Conservation (phyloP, 1,140 invertebrate species). For the Dysdera silvatica region DNA sequence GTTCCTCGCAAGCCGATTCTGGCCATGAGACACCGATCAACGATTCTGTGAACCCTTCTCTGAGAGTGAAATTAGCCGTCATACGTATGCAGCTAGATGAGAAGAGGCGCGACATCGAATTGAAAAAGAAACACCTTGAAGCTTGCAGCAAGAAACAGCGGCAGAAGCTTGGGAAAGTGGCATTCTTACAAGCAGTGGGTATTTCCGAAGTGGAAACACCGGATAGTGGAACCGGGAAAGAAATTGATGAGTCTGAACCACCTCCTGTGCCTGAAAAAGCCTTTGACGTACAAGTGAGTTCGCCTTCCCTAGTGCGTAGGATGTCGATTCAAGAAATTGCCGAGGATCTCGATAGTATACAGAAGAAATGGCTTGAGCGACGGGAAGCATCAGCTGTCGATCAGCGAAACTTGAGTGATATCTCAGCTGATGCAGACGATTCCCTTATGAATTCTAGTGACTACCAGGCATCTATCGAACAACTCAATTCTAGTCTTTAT, state of each 20-base stretch:
- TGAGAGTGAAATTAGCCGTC: slow-evolving; percentile 67
- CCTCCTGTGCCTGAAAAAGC: not conserved
- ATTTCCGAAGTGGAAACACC: slow-evolving; percentile 18
- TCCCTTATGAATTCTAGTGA: slow-evolving; percentile 61
- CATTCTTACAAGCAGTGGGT: slow-evolving; percentile 80
- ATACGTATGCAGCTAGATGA: slow-evolving; percentile 89
- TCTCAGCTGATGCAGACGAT: slow-evolving; percentile 54
- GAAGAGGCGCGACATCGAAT: slow-evolving; percentile 80
- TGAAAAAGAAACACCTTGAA: slow-evolving; percentile 79
- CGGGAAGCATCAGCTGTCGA: slow-evolving; percentile 46
- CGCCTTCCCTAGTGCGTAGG: slow-evolving; percentile 9
- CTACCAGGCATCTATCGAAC: slow-evolving; percentile 59
- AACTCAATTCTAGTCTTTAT: slow-evolving; percentile 84
- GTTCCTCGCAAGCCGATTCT: slow-evolving; percentile 23
- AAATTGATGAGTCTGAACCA: slow-evolving; percentile 1
- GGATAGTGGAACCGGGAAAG: slow-evolving; percentile 32
- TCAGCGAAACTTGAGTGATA: slow-evolving; percentile 43
- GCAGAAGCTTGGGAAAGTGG: slow-evolving; percentile 82
- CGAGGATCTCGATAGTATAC: slow-evolving; percentile 55
- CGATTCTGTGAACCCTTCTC: slow-evolving; percentile 3
- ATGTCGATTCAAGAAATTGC: slow-evolving; percentile 52
- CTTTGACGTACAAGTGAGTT: not conserved
- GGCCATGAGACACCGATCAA: slow-evolving; percentile 25
- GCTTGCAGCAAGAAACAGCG: slow-evolving; percentile 75
- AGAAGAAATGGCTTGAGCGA: slow-evolving; percentile 59